A percentile compares a stretch with the other conserved stretches of the same genome.
Evolutionary conservation across 2,797 vertebrate species (phyloP).

Genomic region (Falco concolor): DNA sequence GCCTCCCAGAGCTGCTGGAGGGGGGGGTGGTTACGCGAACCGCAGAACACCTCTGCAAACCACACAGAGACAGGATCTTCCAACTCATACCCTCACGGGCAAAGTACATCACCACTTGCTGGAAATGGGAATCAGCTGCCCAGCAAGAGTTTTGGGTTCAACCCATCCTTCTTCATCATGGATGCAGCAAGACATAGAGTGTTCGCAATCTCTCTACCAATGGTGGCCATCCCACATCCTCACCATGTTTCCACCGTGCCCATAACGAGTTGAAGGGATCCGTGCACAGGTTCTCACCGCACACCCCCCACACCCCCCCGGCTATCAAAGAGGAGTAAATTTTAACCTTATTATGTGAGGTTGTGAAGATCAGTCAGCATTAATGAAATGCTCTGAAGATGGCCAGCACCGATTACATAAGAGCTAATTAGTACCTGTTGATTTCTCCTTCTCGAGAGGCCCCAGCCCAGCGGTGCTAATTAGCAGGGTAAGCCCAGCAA

Average conservation of each 20-base stretch:
- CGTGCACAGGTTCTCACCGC: background rate
- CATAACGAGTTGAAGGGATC: fast-evolving
- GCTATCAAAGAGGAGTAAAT: background rate
- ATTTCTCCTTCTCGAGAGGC: background rate
- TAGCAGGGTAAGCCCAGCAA: background rate
- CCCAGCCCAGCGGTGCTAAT: background rate
- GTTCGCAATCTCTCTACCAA: background rate
- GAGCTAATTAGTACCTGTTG: conserved; percentile 16
- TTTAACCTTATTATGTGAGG: background rate
- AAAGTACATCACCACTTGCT: background rate
- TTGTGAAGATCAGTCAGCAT: background rate
- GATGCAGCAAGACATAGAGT: background rate
- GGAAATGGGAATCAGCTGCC: background rate
- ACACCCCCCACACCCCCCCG: background rate
- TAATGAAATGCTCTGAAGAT: background rate
- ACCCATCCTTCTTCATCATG: fast-evolving
- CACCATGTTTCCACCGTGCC: fast-evolving
- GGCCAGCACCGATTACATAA: background rate
- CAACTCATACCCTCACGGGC: background rate
- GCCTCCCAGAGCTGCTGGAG: background rate
- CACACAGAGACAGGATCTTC: background rate
- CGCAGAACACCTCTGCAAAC: background rate
- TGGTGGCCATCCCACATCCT: background rate
- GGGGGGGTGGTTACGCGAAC: background rate
- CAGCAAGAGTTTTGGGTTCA: background rate